Evolutionary conservation across 2,797 vertebrate species (phyloP), one percentile per base, ranked within the genome.

Genomic region (Hydrocynus forskahlii): DNA sequence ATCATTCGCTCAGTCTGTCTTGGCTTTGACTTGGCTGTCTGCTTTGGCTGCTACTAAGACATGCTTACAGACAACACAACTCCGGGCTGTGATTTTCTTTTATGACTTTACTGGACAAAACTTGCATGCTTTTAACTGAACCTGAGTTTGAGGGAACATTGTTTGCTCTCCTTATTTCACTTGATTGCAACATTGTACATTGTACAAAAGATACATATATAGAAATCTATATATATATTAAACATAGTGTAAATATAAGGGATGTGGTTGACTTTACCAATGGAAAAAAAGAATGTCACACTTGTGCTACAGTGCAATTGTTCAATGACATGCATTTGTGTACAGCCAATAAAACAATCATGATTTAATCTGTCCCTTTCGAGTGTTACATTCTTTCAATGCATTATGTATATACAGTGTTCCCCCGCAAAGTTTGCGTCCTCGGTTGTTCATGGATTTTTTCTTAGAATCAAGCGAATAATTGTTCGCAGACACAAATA

Each of bases 251-350:
- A 89, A 91, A 92, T 90, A 92, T 88, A 92, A 91, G 90, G 88
- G 89, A 88, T 87, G 90, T 91, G 89, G 88, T 91, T 85, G 91
- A 93, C 89, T 93, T 84, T 90, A 92, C 91, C 89, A 89, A 88
- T 87, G 87, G 77, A 87, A 82, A 54, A 88, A 87, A 68, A 84
- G 88, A 92, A 92, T 90, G 92, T 93, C 89, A 91, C 87, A 91
- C 90, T 93, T 88, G 59, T 92, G 91, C 91, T 93, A 85, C 90
- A 90, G 86, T 91, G 90, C 91, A 92, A 87, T 92, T 81, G 88
- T 91, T 93, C 86, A 91, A 93, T 93, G 88, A 94, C 91, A 92
- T 93, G 91, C 90, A 91, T 94, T 92, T 93, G 93, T 95, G 93
- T 91, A 94, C 91, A 94, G 91, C 88, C 90, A 93, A 94, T 94